These are phyloP conservation scores for Phaetusa simplex DNA, from an alignment of 2,113 vertebrate genomes.

Conservation along the genomic window DNA sequence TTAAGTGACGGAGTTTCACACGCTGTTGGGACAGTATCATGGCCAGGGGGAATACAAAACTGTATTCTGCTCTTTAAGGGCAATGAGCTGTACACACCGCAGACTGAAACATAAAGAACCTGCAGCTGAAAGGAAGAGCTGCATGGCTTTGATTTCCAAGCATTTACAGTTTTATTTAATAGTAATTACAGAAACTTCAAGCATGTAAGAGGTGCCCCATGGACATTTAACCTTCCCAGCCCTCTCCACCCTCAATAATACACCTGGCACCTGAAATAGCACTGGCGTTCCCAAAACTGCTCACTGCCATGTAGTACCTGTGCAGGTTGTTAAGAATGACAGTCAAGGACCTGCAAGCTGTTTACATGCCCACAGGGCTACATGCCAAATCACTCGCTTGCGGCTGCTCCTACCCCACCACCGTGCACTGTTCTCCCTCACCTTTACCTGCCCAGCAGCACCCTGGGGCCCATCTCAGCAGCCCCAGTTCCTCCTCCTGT, in stretches of 20 bases:
- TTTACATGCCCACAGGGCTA: background rate
- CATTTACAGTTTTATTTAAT: background rate
- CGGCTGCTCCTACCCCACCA: background rate
- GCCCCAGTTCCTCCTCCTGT: background rate
- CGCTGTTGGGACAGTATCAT: background rate
- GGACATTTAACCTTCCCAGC: background rate
- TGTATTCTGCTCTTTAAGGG: background rate
- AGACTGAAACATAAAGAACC: background rate
- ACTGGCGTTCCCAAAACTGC: background rate
- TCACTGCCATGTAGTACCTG: background rate
- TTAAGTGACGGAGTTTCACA: background rate
- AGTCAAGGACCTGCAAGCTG: background rate
- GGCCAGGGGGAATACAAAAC: background rate
- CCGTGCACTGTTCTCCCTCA: background rate
- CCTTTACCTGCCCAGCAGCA: background rate
- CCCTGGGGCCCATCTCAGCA: background rate
- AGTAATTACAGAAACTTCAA: background rate
- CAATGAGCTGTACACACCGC: fast-evolving
- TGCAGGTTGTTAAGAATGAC: background rate
- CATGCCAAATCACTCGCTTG: background rate
- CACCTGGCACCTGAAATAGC: background rate
- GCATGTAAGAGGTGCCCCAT: background rate
- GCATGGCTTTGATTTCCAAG: background rate
- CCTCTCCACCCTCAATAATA: background rate
- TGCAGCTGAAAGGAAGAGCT: background rate